Conservation (phyloP, 2,888 invertebrate genomes). For the Chrysolina haemoptera region DNA sequence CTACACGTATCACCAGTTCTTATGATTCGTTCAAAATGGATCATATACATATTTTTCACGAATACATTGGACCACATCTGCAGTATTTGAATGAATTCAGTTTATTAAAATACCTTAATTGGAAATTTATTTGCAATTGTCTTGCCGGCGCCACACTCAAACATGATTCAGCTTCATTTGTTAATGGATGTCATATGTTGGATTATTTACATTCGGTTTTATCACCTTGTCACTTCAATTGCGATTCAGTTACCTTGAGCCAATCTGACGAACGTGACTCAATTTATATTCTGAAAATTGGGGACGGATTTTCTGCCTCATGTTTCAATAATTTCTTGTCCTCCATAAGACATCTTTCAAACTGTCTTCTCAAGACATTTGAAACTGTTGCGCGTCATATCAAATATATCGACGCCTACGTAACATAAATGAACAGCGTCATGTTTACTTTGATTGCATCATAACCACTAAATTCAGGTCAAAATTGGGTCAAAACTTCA, state of each 20-base stretch:
- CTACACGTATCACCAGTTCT: no score
- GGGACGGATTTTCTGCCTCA: not conserved
- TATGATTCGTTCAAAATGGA: no score
- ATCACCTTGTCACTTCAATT: not conserved
- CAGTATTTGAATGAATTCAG: not conserved
- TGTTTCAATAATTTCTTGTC: no score
- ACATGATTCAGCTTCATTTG: not conserved
- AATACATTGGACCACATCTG: not conserved
- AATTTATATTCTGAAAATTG: not conserved
- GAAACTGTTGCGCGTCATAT: not conserved
- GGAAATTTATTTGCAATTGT: no score
- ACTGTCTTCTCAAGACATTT: not conserved
- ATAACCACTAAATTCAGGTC: conserved; percentile 11
- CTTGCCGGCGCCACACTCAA: not conserved
- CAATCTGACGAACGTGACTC: not conserved
- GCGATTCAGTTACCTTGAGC: not conserved
- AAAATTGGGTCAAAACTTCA: conserved; percentile 7
- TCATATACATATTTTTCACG: no score
- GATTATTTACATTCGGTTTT: not conserved
- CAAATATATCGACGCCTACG: not conserved
- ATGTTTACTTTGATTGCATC: not conserved
- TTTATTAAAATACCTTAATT: not conserved
- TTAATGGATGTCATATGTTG: not conserved
- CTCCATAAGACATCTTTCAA: no score
- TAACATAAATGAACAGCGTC: not conserved